These are phyloP conservation scores for Crotalus helleri DNA, from an alignment of 2,113 vertebrate species.

Conservation along the genomic window DNA sequence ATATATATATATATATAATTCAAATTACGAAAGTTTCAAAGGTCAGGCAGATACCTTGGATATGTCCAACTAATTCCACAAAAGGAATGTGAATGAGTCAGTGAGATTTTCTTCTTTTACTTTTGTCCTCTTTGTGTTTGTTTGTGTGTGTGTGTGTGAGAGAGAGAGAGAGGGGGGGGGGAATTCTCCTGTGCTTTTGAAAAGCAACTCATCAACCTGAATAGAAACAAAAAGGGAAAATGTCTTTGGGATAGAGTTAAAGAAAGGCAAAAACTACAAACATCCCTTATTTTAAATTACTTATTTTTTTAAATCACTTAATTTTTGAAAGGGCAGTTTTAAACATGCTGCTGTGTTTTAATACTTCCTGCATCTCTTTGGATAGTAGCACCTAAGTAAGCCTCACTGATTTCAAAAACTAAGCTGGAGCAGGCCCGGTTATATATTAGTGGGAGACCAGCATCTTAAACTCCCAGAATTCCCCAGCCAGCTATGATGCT, in stretches of 20 bases:
- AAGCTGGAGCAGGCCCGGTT: not conserved
- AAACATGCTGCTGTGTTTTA: not conserved
- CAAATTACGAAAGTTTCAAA: not conserved
- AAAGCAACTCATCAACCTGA: not conserved
- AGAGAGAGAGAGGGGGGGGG: accelerated
- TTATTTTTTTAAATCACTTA: not conserved
- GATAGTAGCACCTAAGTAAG: not conserved
- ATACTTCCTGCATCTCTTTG: not conserved
- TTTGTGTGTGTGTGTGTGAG: not conserved
- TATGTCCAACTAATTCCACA: not conserved
- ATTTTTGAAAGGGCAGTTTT: not conserved
- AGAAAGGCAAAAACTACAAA: not conserved
- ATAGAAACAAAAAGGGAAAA: not conserved
- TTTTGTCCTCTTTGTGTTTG: not conserved
- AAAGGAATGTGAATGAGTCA: not conserved
- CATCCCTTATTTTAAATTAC: not conserved
- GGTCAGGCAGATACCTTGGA: not conserved
- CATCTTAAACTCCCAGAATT: not conserved
- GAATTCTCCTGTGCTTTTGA: not conserved
- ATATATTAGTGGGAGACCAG: not conserved
- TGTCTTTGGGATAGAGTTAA: not conserved
- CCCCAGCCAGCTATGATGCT: not conserved
- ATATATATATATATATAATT: not conserved
- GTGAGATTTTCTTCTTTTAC: not conserved
- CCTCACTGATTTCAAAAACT: not conserved